phyloP scores from a whole-genome alignment of 2,797 vertebrate genomes.

The Erethizon dorsatum region DNA sequence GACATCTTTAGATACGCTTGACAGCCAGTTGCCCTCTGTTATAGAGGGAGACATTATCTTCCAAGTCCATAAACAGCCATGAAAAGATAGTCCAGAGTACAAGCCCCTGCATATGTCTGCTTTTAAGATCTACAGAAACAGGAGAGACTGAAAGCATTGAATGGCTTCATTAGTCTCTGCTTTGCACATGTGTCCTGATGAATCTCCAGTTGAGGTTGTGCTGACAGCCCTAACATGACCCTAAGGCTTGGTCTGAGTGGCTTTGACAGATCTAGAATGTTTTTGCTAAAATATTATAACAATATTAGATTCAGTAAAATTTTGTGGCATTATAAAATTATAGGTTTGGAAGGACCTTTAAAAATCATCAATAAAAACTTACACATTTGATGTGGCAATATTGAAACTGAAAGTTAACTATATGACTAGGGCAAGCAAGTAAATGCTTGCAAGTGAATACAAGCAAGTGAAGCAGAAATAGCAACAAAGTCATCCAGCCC shows the following conservation, averaged over 20 bases:
- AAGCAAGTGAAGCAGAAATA: not conserved
- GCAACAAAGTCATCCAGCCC: not conserved
- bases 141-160: not conserved
- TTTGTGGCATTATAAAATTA: slow-evolving; percentile 3
- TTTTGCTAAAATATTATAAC: slow-evolving; percentile 25
- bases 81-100: not conserved
- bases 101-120: not conserved
- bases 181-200: not conserved
- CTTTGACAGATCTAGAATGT: not conserved
- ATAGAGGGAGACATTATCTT: not conserved
- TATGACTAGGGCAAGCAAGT: not conserved
- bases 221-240: not conserved
- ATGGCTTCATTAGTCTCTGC: not conserved
- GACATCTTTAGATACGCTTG: not conserved
- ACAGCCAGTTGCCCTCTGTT: not conserved
- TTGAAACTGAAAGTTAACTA: not conserved
- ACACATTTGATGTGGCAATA: not conserved
- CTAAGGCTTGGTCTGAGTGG: not conserved
- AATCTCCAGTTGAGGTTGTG: not conserved
- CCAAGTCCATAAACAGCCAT: not conserved
- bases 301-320: not conserved
- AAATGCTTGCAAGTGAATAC: not conserved
- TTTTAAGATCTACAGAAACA: not conserved
- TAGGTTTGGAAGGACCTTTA: slow-evolving; percentile 9
- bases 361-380: slow-evolving; percentile 22